Evolutionary conservation across 2,113 vertebrate genomes (phyloP).

Genomic region (Amblyopsis rosae): DNA sequence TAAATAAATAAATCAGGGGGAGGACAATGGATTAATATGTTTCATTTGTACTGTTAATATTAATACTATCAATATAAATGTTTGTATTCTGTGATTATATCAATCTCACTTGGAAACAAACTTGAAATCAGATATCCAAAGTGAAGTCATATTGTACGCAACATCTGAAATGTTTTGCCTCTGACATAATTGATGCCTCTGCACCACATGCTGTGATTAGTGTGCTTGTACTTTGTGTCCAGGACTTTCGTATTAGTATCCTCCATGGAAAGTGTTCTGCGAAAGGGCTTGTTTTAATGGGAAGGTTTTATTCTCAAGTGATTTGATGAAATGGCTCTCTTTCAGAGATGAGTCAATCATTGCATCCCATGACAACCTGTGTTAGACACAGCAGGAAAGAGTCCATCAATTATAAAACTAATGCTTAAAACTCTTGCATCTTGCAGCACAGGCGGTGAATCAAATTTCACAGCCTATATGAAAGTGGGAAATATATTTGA

Average conservation of each 20-base stretch:
- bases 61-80: background rate
- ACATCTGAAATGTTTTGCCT: slow-evolving; percentile 33
- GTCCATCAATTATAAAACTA: slow-evolving; percentile 44
- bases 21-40: background rate
- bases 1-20: background rate
- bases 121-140: background rate
- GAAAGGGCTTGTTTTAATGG: slow-evolving; percentile 48
- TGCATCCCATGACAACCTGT: slow-evolving; percentile 24
- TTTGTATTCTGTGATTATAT: background rate
- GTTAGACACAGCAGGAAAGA: slow-evolving; percentile 24
- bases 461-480: slow-evolving; percentile 6
- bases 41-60: background rate
- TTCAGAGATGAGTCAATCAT: slow-evolving; percentile 41
- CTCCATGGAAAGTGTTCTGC: slow-evolving; percentile 19
- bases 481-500: slow-evolving; percentile 33
- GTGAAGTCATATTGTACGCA: background rate
- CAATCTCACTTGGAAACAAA: background rate
- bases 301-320: slow-evolving; percentile 39
- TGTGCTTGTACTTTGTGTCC: slow-evolving; percentile 34
- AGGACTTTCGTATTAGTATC: slow-evolving; percentile 34
- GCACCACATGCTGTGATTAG: slow-evolving; percentile 43
- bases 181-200: slow-evolving; percentile 43
- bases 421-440: slow-evolving; percentile 33
- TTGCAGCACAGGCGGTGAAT: slow-evolving; percentile 15
- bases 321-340: slow-evolving; percentile 39